Percentiles rank a stretch among this genome's conserved stretches.
These are phyloP conservation scores for Empidonax alnorum DNA, from an alignment of 2,113 vertebrate genomes.

Conservation along the genomic window DNA sequence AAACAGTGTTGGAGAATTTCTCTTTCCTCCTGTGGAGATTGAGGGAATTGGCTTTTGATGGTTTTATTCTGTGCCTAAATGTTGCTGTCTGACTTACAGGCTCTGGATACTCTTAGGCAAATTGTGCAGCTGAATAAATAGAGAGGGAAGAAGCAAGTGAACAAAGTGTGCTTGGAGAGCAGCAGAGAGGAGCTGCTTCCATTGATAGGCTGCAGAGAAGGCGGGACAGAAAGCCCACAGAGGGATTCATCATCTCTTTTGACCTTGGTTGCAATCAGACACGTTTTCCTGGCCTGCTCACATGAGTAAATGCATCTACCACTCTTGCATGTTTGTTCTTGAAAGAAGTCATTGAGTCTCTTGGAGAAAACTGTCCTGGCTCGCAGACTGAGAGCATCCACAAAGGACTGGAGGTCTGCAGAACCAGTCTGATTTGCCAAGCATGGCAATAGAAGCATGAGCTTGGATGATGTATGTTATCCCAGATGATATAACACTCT, in stretches of 20 bases:
- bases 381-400: background rate
- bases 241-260: background rate
- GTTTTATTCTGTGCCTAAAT: background rate
- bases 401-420: background rate
- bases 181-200: background rate
- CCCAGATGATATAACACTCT: background rate
- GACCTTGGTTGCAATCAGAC: background rate
- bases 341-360: background rate
- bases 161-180: background rate
- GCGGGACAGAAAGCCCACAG: background rate
- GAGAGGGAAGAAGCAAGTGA: background rate
- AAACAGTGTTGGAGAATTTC: background rate
- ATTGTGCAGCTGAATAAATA: background rate
- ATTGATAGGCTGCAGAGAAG: background rate
- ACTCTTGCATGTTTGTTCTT: background rate
- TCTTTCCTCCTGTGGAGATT: background rate
- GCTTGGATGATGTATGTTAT: background rate
- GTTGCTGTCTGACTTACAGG: background rate
- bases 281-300: background rate
- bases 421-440: background rate
- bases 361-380: background rate
- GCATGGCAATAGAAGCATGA: background rate
- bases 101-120: background rate
- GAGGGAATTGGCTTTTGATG: background rate
- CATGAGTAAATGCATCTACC: background rate